Evolutionary conservation across 2,113 vertebrate species (phyloP), one percentile per base, ranked within the genome.

Genomic region (Lynx canadensis): DNA sequence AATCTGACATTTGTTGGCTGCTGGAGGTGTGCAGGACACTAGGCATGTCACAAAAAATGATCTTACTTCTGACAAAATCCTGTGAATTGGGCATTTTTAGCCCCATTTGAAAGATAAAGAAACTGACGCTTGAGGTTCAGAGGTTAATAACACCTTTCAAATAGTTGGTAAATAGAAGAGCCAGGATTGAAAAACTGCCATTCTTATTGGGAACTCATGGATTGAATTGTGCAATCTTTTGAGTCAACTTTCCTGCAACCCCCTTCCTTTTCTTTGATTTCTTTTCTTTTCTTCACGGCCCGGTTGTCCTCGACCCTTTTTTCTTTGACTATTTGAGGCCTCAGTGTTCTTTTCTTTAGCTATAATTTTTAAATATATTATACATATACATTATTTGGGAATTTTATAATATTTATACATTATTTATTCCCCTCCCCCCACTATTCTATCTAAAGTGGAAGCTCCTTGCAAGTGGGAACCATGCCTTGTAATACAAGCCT

Each of bases 1-100:
- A 73, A 18, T 82, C 83, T 96, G 97, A 95, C 80, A 45, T 81
- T 81, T 76, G 74, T 71, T 84, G 90, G 73, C 31, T 91, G 19
- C 29, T n/a, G 23, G 29, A 69, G 36, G 65, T 71, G 57, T 76
- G 13, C 19, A 68, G 38, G 76, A 38, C 74, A 55, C 13, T 7
- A 21, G 73, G 52, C 36, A 18, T 29, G 11, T 94, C 68, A 31
- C 60, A 27, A 76, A 45, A 45, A n/a, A 68, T 83, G 7, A 68
- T 68, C 63, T 69, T 15, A 38, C 50, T 89, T 41, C 36, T 0
- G 7, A 94, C 29, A 21, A 87, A 92, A 81, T 48, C 29, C 57
- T 81, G 74, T 27, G 23, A 63, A 50, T 57, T 45, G 27, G 81
- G 27, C 16, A 52, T 66, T 95, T 95, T 96, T 50, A 57, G 81